phyloP scores from a whole-genome alignment of 2,113 vertebrate species.

The Indicator indicator region DNA sequence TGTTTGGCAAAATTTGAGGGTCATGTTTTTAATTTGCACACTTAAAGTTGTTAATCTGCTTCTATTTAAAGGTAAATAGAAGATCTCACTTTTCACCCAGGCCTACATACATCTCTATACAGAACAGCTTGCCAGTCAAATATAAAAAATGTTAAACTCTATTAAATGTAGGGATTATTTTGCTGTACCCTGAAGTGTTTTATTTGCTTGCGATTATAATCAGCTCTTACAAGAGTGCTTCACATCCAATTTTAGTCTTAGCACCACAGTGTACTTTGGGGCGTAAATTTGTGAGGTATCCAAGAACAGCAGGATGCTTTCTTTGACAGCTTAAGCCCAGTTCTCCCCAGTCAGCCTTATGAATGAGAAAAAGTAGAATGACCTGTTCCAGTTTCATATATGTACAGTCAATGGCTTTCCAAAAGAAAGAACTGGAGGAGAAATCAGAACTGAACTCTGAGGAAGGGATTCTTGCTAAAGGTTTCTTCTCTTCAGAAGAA shows the following conservation, averaged over 20 bases:
- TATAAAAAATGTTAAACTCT: constrained; percentile 23
- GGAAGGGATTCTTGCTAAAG: not conserved
- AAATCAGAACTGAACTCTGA: not conserved
- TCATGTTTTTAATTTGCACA: constrained; percentile 57
- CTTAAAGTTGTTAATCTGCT: constrained; percentile 30
- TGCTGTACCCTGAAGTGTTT: not conserved
- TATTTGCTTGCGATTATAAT: constrained; percentile 30
- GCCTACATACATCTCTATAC: not conserved
- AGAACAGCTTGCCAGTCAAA: not conserved
- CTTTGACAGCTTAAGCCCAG: constrained; percentile 1
- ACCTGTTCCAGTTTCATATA: not conserved
- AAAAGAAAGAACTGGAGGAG: not conserved
- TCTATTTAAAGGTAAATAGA: constrained; percentile 54
- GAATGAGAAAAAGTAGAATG: constrained; percentile 9
- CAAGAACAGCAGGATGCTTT: constrained; percentile 24
- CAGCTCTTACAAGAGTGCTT: not conserved
- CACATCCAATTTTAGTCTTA: constrained; percentile 41
- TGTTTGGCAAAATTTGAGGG: constrained; percentile 10
- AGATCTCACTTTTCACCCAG: constrained; percentile 43
- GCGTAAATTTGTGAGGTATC: constrained; percentile 54
- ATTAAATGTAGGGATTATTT: constrained; percentile 3
- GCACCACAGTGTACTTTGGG: not conserved
- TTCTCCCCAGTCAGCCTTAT: not conserved
- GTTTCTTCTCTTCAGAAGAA: not conserved
- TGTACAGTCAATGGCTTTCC: not conserved